phyloP scores from a whole-genome alignment of 2,113 vertebrate genomes.

The Dascyllus trimaculatus region DNA sequence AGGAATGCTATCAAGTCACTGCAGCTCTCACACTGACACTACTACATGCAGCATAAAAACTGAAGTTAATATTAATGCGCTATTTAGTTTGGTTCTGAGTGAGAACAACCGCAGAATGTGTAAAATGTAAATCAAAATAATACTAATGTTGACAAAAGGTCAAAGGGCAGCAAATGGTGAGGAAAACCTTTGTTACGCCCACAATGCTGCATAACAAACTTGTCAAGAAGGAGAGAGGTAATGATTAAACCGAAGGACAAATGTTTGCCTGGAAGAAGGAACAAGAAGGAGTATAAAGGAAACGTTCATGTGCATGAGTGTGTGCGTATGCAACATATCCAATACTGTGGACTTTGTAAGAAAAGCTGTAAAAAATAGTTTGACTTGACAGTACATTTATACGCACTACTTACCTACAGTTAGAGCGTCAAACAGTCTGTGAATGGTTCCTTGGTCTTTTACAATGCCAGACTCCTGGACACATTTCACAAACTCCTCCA shows the following conservation, averaged over 20 bases:
- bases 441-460: constrained; percentile 89
- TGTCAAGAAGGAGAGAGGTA: constrained; percentile 51
- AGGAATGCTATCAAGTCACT: constrained; percentile 41
- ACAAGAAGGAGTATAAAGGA: not conserved
- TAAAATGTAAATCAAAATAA: not conserved
- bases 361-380: not conserved
- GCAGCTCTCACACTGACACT: not conserved
- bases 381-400: not conserved
- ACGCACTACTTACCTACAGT: constrained; percentile 87
- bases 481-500: constrained; percentile 91
- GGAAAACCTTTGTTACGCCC: constrained; percentile 7
- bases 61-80: not conserved
- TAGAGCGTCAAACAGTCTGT: constrained; percentile 92
- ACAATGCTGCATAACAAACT: not conserved
- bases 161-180: constrained; percentile 2
- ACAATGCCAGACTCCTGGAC: constrained; percentile 97
- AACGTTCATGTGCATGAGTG: not conserved
- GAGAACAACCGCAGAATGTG: not conserved
- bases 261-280: constrained; percentile 48
- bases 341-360: not conserved
- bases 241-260: constrained; percentile 66
- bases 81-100: not conserved
- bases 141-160: not conserved
- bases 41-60: not conserved
- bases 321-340: not conserved